phyloP scores from a whole-genome alignment of 1,140 invertebrate species.

The Aphelenchoides fujianensis region DNA sequence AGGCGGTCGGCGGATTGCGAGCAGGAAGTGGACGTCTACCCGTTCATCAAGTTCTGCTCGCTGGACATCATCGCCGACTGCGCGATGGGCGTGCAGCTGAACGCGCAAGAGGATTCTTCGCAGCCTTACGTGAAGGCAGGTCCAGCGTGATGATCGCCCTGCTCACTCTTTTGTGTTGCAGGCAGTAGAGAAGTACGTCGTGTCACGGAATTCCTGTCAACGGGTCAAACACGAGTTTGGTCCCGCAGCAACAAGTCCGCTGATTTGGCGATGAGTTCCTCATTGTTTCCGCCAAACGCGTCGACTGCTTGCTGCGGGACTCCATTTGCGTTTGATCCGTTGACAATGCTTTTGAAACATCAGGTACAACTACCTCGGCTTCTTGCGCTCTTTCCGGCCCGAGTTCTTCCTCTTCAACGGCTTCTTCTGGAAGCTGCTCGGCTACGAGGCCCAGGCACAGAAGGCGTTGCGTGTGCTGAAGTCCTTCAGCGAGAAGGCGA shows the following conservation, averaged over 20 bases:
- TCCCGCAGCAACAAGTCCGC: no score
- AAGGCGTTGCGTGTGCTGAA: conserved; percentile 34
- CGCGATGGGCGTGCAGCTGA: conserved; percentile 75
- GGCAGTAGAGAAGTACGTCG: no score
- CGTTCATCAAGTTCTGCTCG: conserved; percentile 74
- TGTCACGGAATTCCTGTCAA: no score
- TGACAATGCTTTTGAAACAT: no score
- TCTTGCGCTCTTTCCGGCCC: background rate
- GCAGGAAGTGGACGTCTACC: conserved; percentile 73
- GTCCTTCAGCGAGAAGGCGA: conserved; percentile 66
- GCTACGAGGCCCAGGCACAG: conserved; percentile 36
- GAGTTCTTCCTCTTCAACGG: conserved; percentile 37
- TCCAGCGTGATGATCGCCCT: no score
- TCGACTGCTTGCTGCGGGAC: no score
- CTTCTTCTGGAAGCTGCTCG: conserved; percentile 38
- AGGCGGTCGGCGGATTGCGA: conserved; percentile 64
- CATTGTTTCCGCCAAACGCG: no score
- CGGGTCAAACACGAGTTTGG: no score
- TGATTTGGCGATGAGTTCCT: no score
- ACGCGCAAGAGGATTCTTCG: conserved; percentile 64
- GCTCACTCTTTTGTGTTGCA: no score
- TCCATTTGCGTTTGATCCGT: no score
- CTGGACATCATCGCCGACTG: conserved; percentile 81
- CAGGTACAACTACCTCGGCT: conserved; percentile 3
- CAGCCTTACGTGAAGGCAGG: no score